Evolutionary conservation across 2,888 invertebrate species (phyloP), one percentile per base, ranked within the genome.

Genomic region (Molorchus minor): DNA sequence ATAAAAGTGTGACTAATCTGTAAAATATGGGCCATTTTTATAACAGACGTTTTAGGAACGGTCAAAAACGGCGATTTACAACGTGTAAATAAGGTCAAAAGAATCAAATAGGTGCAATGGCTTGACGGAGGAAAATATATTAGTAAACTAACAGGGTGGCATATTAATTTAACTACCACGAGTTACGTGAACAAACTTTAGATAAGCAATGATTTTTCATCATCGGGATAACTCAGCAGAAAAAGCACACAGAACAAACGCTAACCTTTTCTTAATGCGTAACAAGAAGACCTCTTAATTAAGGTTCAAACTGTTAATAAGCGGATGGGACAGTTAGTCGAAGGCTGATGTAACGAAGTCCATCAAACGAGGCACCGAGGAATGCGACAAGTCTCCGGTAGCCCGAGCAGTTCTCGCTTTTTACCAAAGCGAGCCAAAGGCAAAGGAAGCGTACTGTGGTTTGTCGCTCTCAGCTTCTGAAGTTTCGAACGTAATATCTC

Each of bases 401-500:
- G 33, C 33, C 25, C 56, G 43, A n/a, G 56, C n/a, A n/a, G n/a
- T n/a, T 49, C 41, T 57, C 49, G 49, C 49, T 49, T 35, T n/a
- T n/a, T n/a, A n/a, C n/a, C 44, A 44, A 36, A 54, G 44, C 54
- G 43, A 44, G 54, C 54, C 54, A 54, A n/a, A 44, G 54, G 54
- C 54, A 20, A 41, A 35, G 54, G 54, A 54, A 54, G 54, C 33
- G 15, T 17, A 44, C 54, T 43, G 54, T 44, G 54, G 54, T 54
- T 54, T 44, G 54, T 54, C 44, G 44, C n/a, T 35, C 25, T 8
- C n/a, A 10, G 44, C 54, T 52, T 41, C 41, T 19, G 52, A 29
- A 7, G 40, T 30, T 52, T 45, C 13, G 30, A 40, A 30, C 30
- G 40, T 33, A 46, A 25, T 51, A 51, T 25, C 30, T 41, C 52